A percentile compares a stretch with the other conserved stretches of the same genome.
phyloP scores from a whole-genome alignment of 2,888 invertebrate genomes.

The Lochmaea crataegi region DNA sequence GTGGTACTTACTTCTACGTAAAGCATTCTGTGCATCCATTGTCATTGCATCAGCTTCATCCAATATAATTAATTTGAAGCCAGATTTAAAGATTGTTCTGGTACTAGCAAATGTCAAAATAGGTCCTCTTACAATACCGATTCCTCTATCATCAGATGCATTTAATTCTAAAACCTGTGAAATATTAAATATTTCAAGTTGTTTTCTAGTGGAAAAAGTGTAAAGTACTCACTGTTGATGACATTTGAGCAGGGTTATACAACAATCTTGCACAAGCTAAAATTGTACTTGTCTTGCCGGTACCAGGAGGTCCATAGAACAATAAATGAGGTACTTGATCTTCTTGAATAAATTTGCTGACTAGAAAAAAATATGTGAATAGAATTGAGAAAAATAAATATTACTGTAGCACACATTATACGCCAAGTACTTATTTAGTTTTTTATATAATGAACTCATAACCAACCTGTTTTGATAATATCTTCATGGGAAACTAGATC shows the following conservation, averaged over 20 bases:
- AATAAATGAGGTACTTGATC: conserved; percentile 95
- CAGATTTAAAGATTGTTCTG: conserved; percentile 91
- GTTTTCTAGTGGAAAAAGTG: not conserved
- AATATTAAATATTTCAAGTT: not conserved
- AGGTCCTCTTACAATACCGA: conserved; percentile 92
- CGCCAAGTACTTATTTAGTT: not conserved
- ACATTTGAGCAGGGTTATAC: conserved; percentile 89
- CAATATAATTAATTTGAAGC: conserved; percentile 94
- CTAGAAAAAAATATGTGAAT: conserved; percentile 63
- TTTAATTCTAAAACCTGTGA: conserved; percentile 89
- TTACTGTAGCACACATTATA: not conserved
- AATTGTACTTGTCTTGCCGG: conserved; percentile 98
- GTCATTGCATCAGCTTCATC: conserved; percentile 99
- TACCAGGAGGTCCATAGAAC: conserved; percentile 98
- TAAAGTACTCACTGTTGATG: conserved; percentile 82
- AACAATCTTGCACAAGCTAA: conserved; percentile 94
- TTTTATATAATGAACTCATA: conserved; percentile 18
- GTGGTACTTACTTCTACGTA: conserved; percentile 81
- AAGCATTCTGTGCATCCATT: conserved; percentile 98
- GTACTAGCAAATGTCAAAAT: conserved; percentile 97
- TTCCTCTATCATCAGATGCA: conserved; percentile 98
- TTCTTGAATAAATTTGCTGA: conserved; percentile 88
- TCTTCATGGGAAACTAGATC: conserved; percentile 98
- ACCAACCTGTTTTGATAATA: conserved; percentile 91
- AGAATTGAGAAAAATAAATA: too few relatives aligned